Base-by-base conservation (phyloP, 2,113 vertebrate genomes). In the Epinephelus fuscoguttatus region DNA sequence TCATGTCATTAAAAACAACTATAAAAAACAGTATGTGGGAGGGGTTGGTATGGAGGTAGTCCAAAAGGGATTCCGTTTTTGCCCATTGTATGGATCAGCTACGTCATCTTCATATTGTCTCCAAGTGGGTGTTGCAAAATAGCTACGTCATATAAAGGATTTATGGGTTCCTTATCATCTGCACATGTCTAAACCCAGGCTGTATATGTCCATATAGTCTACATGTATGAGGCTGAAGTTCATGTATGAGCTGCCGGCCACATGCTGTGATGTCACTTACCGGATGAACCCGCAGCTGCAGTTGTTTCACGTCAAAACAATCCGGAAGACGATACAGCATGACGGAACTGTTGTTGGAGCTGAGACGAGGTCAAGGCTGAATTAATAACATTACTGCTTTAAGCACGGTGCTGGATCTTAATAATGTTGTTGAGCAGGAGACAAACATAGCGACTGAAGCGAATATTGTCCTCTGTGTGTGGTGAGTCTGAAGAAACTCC, bases 271-370 rank as follows among this genome's bases (percentile, higher is more conserved):
- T 19, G 91, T 93, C 90, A 92, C 84, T 57, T 66, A 75, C 84
- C 89, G 93, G 92, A 92, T 89, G 82, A 59, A 49, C 70, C 53
- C 0, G 55, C 85, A 66, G 82, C 64, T 79, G 60, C 66, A 21
- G 50, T 53, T 66, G 50, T 49, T 84, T 89, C 78, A 74, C 86
- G 80, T 90, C 81, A 79, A 90, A 93, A 85, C 85, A 90, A 92
- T 87, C 92, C 92, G 92, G 93, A 93, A 93, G 86, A 84, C 55
- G 70, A 27, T 30, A 13, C 57, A 70, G 70, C 63, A 42, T 78
- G 78, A 79, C 78, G 63, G 81, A 82, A 82, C 55, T 66, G 75
- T 56, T 33, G 66, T 27, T 40, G 45, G 25, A 27, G 69, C 72
- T 3, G 49, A 30, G 50, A 30, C 4, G 57, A 74, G 61, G 60